These are phyloP conservation scores for Orbicella faveolata DNA, from an alignment of 64 coral and sea anemone genomes.

Conservation along the genomic window DNA sequence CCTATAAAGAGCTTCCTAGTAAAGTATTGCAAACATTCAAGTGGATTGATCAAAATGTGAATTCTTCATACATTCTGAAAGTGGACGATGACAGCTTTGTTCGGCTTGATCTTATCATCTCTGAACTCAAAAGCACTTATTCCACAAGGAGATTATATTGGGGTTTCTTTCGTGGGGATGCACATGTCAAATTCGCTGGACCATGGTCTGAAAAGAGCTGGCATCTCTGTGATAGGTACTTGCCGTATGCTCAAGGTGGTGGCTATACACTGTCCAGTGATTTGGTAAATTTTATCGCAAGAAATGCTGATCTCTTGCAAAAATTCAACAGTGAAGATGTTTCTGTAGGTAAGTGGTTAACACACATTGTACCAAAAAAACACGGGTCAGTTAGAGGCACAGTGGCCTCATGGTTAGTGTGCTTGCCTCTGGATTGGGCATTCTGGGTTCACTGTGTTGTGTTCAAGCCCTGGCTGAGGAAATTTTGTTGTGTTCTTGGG, in stretches of 20 bases:
- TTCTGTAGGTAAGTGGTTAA: constrained; percentile 82
- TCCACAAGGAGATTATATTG: constrained; percentile 60
- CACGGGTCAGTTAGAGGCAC: no score
- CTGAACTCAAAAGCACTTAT: constrained; percentile 44
- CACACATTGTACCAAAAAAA: background rate
- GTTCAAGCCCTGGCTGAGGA: no score
- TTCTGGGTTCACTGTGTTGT: no score
- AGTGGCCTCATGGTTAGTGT: background rate
- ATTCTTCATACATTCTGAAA: constrained; percentile 82
- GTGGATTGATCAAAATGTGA: constrained; percentile 76
- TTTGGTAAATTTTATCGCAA: constrained; percentile 72
- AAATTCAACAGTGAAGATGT: constrained; percentile 98
- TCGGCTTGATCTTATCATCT: constrained; percentile 60
- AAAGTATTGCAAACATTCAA: constrained; percentile 80
- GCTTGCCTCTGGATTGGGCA: no score
- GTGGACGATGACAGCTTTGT: constrained; percentile 97
- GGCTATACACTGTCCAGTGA: constrained; percentile 79
- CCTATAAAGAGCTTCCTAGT: constrained; percentile 73
- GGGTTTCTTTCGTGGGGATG: constrained; percentile 96
- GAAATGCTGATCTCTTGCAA: constrained; percentile 68
- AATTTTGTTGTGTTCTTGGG: no score
- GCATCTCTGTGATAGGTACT: constrained; percentile 86
- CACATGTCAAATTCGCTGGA: constrained; percentile 79
- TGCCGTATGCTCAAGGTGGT: constrained; percentile 95
- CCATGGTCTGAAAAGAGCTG: constrained; percentile 87